Evolutionary conservation across 2,113 vertebrate species (phyloP).

Genomic region (Camelus bactrianus): DNA sequence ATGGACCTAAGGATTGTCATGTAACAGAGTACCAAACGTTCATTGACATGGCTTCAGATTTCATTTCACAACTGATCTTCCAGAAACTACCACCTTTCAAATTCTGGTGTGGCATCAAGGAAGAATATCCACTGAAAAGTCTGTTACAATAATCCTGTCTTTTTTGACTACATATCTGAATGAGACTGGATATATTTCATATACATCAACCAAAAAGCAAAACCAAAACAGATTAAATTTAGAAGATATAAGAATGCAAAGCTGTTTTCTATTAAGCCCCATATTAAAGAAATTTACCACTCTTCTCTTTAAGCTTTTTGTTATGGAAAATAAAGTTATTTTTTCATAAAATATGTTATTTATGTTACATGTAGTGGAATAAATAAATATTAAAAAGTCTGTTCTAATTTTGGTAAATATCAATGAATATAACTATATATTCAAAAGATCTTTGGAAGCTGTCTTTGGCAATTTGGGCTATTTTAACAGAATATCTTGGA

Average conservation of each 20-base stretch:
- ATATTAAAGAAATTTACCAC: not conserved
- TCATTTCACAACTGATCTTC: not conserved
- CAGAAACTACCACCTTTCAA: not conserved
- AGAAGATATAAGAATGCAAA: not conserved
- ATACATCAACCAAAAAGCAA: not conserved
- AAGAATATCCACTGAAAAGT: not conserved
- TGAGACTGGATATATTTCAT: not conserved
- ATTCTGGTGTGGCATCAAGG: not conserved
- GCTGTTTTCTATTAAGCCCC: not conserved
- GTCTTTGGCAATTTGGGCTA: not conserved
- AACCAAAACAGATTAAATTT: not conserved
- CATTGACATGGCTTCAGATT: not conserved
- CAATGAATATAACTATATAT: not conserved
- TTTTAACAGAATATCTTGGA: not conserved
- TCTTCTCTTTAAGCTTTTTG: not conserved
- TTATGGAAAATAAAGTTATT: not conserved
- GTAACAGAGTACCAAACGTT: not conserved
- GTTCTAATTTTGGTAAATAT: not conserved
- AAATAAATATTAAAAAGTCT: not conserved
- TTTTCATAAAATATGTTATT: not conserved
- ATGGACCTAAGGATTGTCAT: not conserved
- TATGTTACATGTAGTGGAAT: not conserved
- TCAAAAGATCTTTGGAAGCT: not conserved
- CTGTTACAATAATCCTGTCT: not conserved
- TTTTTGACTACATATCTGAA: not conserved